Evolutionary conservation across 2,113 vertebrate genomes (phyloP).

Genomic region (Ceratotherium simum): DNA sequence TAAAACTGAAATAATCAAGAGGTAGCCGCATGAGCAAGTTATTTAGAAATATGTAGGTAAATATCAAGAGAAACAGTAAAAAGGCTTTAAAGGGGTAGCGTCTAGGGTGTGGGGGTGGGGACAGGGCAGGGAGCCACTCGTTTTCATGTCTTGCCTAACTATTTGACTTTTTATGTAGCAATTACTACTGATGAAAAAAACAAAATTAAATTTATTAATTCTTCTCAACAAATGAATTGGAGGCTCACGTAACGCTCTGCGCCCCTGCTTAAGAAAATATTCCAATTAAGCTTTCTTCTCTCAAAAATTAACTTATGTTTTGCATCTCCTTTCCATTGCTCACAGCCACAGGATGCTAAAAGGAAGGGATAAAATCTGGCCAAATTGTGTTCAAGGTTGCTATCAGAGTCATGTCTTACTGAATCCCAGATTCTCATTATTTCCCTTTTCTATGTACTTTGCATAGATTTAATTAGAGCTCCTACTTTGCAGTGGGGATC

Average conservation of each 20-base stretch:
- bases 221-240: conserved; percentile 41
- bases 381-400: conserved; percentile 51
- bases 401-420: conserved; percentile 45
- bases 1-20: conserved; percentile 41
- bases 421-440: conserved; percentile 75
- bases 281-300: conserved; percentile 67
- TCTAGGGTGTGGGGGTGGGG: background rate
- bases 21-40: conserved; percentile 5
- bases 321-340: conserved; percentile 45
- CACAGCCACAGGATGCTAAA: background rate
- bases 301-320: conserved; percentile 58
- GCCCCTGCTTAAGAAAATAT: conserved; percentile 53
- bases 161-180: background rate
- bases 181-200: conserved; percentile 37
- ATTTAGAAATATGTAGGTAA: conserved; percentile 51
- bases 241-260: conserved; percentile 14
- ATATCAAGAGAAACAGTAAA: conserved; percentile 38
- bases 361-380: conserved; percentile 41
- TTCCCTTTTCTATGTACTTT: conserved; percentile 58
- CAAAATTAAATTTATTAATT: conserved; percentile 45
- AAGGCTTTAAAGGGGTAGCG: background rate
- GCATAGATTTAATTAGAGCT: conserved; percentile 75
- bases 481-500: conserved; percentile 38
- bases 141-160: background rate
- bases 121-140: background rate